Evolutionary conservation across 1,140 invertebrate genomes (phyloP), one percentile per base, ranked within the genome.

Genomic region (Musca domestica): DNA sequence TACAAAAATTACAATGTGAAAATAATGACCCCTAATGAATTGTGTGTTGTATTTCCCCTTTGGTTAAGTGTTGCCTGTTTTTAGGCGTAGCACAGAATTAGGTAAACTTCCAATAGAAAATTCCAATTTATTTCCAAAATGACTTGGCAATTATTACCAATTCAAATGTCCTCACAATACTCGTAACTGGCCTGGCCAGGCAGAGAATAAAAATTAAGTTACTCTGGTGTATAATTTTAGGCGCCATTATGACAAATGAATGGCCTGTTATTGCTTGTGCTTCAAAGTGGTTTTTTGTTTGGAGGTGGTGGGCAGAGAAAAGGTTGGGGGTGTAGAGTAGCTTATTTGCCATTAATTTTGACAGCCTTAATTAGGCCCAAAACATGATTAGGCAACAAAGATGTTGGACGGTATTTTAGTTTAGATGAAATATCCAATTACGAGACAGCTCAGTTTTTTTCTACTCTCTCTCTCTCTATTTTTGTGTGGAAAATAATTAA

Each of bases 401-500:
- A 19, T 51, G 48, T 19, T 22, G 25, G 15, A 22, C 14, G 5
- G 4, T 52, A 10, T 52, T 15, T 52, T 52, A 12, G 4, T 4
- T 52, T 12, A 52, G 27, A 30, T 30, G 27, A 41, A 41, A 5
- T 41, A 41, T 41, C 34, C 34, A 41, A 41, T 41, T 41, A 41
- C 34, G 12, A 41, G 34, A 41, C 34, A 41, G 34, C 10, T 41
- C 34, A 41, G 22, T 25, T 54, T 54, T 23, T 7, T 23, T 58
- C 34, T 17, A 25, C 12, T 25, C 14, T 54, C n/a, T n/a, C n/a
- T n/a, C n/a, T n/a, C n/a, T n/a, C n/a, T n/a, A n/a, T 54, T 54
- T 54, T n/a, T 15, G 12, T 54, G 9, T n/a, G 17, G 19, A 61
- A 61, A 19, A 61, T 61, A 61, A 61, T 61, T 61, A 61, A 61